phyloP scores from a whole-genome alignment of 2,113 vertebrate genomes.

The Pandion haliaetus region DNA sequence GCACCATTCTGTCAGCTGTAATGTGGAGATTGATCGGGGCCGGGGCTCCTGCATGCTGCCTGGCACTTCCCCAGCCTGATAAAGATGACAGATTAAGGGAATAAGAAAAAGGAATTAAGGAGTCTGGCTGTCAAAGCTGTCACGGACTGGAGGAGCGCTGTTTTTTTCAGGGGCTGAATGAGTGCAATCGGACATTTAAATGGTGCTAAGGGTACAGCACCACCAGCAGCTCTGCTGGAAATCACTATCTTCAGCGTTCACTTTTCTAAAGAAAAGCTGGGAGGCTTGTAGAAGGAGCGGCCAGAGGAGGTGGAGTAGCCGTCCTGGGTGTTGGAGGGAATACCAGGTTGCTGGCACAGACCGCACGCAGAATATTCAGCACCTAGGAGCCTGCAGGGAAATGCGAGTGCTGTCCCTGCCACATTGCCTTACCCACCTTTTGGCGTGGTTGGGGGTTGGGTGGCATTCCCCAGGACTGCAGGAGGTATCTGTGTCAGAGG shows the following conservation, averaged over 20 bases:
- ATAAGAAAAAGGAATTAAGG: slow-evolving; percentile 95
- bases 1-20: slow-evolving; percentile 99
- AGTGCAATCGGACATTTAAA: slow-evolving; percentile 49
- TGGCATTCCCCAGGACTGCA: background rate
- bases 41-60: slow-evolving; percentile 81
- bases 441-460: background rate
- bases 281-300: background rate
- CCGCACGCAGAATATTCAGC: fast-evolving
- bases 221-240: slow-evolving; percentile 13
- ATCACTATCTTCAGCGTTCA: background rate
- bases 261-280: background rate
- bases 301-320: background rate
- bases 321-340: background rate
- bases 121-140: slow-evolving; percentile 91
- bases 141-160: slow-evolving; percentile 63
- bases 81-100: slow-evolving; percentile 99
- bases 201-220: slow-evolving; percentile 41
- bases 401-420: fast-evolving
- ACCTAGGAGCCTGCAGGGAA: background rate
- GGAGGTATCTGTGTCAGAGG: background rate
- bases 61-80: slow-evolving; percentile 88
- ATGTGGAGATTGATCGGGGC: slow-evolving; percentile 98
- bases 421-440: fast-evolving
- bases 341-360: background rate
- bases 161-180: slow-evolving; percentile 36